Evolutionary conservation across 2,797 vertebrate genomes (phyloP).

Genomic region (Acanthopagrus latus): DNA sequence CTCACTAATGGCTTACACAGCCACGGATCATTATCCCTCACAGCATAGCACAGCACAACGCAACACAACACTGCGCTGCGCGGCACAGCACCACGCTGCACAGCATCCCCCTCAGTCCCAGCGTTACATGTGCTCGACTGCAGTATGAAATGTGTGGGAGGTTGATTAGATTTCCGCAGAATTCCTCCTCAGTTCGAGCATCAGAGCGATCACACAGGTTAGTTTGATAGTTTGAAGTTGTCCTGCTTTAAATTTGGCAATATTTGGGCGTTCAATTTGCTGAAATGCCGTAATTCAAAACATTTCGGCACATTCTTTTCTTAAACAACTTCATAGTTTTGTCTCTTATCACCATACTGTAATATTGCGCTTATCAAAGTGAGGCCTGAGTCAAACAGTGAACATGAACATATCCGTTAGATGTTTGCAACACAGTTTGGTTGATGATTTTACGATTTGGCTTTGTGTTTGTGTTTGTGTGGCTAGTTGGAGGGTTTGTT

Average conservation of each 20-base stretch:
- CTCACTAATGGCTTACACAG: constrained; percentile 84
- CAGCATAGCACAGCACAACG: constrained; percentile 66
- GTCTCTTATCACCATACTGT: no score
- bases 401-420: neutral
- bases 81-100: constrained; percentile 51
- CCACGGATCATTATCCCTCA: constrained; percentile 84
- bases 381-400: neutral
- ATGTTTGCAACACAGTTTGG: neutral
- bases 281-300: neutral
- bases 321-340: neutral
- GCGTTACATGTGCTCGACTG: constrained; percentile 51
- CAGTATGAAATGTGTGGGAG: constrained; percentile 68
- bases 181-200: constrained; percentile 45
- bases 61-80: constrained; percentile 42
- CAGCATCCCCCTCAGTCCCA: constrained; percentile 57
- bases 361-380: neutral
- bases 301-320: neutral
- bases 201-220: constrained; percentile 25
- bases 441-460: neutral
- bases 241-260: constrained; percentile 6
- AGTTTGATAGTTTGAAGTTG: constrained; percentile 35
- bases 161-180: constrained; percentile 65
- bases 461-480: neutral
- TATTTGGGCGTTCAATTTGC: neutral
- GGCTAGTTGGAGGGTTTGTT: neutral